Percentiles rank a stretch among this genome's conserved stretches.
phyloP scores from a whole-genome alignment of 2,797 vertebrate genomes.

The Crotalus adamanteus region DNA sequence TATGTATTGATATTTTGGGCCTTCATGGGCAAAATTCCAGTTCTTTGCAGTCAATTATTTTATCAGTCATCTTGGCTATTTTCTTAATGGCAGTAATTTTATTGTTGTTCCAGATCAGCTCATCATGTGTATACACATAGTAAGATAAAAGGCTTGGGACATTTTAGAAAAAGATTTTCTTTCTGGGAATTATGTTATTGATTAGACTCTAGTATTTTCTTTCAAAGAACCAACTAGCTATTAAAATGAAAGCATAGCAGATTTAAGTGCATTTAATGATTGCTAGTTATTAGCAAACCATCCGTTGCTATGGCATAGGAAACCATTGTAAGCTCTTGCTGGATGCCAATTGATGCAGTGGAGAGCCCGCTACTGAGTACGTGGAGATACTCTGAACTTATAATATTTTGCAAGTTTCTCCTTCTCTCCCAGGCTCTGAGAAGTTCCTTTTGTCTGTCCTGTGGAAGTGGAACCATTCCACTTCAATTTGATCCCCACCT shows the following conservation, averaged over 20 bases:
- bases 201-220: constrained; percentile 21
- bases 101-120: neutral
- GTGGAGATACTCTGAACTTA: neutral
- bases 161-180: neutral
- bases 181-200: constrained; percentile 8
- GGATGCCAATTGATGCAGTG: neutral
- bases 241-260: neutral
- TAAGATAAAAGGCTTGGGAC: neutral
- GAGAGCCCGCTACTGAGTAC: neutral
- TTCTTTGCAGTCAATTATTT: neutral
- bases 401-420: neutral
- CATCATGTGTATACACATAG: neutral
- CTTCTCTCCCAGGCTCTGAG: neutral
- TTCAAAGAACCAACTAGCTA: constrained; percentile 13
- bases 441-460: neutral
- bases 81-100: neutral
- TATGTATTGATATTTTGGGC: neutral
- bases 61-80: neutral
- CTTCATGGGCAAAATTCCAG: neutral
- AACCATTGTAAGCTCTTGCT: neutral
- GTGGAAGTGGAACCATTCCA: neutral
- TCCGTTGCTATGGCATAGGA: neutral
- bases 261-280: neutral
- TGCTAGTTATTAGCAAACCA: neutral
- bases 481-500: neutral